A percentile compares a stretch with the other conserved stretches of the same genome.
These are phyloP conservation scores for Oopsacas minuta DNA, from an alignment of 37 sponge, comb jelly and placozoan species.

Conservation along the genomic window DNA sequence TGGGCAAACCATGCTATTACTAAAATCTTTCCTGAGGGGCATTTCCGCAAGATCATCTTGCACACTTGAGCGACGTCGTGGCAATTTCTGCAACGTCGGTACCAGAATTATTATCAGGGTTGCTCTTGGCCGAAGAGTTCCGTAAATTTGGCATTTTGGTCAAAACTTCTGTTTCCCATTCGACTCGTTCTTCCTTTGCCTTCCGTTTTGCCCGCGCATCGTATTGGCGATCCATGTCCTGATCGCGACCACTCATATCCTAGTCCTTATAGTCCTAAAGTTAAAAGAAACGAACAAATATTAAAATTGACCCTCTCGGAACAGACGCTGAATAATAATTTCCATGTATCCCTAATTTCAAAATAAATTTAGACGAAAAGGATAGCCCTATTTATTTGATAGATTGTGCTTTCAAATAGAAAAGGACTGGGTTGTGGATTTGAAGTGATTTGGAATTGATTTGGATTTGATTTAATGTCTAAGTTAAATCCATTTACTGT, in stretches of 20 bases:
- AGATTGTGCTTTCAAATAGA: not conserved
- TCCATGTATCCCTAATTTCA: not conserved
- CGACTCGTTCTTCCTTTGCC: not conserved
- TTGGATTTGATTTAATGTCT: too few species aligned
- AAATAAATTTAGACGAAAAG: not conserved
- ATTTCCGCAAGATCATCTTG: not conserved
- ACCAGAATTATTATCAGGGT: not conserved
- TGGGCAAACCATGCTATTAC: too few species aligned
- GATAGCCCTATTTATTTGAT: not conserved
- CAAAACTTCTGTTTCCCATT: not conserved
- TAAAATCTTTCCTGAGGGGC: not conserved
- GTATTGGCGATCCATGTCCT: not conserved
- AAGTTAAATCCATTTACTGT: too few species aligned
- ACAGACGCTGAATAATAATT: not conserved
- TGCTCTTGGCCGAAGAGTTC: not conserved
- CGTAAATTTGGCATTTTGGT: not conserved
- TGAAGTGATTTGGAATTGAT: too few species aligned
- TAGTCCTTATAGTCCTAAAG: not conserved
- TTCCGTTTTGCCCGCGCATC: not conserved
- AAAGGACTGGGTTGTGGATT: not conserved
- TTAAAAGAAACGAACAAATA: not conserved
- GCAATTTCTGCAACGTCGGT: not conserved
- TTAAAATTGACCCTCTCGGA: not conserved
- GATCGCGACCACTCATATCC: not conserved
- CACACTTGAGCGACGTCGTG: not conserved